Evolutionary conservation across 2,113 vertebrate genomes (phyloP).

Genomic region (Peucedramus taeniatus): DNA sequence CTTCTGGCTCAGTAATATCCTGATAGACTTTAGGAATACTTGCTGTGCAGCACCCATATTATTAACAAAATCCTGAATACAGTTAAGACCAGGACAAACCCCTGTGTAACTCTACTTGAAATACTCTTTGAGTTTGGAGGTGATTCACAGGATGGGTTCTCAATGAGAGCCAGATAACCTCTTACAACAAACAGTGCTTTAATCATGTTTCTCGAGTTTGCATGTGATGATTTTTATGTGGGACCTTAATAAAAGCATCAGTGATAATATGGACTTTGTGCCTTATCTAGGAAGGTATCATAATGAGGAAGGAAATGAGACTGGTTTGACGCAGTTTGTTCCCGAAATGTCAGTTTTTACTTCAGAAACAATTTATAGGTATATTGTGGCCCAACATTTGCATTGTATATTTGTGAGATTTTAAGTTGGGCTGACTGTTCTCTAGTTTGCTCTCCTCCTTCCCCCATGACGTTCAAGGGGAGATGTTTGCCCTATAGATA

Average conservation of each 20-base stretch:
- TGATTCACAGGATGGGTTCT: background rate
- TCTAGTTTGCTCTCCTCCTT: background rate
- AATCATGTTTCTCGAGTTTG: background rate
- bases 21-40: background rate
- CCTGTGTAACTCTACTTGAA: background rate
- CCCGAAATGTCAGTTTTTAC: background rate
- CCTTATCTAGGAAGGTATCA: background rate
- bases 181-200: background rate
- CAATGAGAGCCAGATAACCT: background rate
- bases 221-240: background rate
- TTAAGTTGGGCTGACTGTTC: background rate
- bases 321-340: background rate
- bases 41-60: background rate
- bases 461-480: background rate
- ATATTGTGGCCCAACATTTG: background rate
- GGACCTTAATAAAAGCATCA: background rate
- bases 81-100: background rate
- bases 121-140: background rate
- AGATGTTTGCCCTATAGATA: background rate
- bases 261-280: background rate
- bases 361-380: background rate
- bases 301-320: background rate
- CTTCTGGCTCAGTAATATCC: background rate
- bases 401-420: background rate
- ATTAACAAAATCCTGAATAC: background rate